Evolutionary conservation across 2,113 vertebrate genomes (phyloP).

Genomic region (Neoarius graeffei): DNA sequence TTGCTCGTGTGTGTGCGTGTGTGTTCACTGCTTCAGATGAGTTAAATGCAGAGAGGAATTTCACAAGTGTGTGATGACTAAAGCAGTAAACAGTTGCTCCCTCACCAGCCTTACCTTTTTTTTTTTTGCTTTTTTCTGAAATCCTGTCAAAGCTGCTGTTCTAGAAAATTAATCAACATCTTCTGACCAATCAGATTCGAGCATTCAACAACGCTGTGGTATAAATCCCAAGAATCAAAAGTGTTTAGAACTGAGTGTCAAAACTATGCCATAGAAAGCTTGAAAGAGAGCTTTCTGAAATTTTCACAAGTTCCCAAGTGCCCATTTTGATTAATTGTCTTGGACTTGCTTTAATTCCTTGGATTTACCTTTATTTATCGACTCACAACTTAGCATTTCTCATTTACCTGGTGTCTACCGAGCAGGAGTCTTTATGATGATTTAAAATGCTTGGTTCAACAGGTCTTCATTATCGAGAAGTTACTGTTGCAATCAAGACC

Average conservation of each 20-base stretch:
- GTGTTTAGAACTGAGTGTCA: not conserved
- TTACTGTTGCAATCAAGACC: no score
- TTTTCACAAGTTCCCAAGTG: not conserved
- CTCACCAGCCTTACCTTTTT: no score
- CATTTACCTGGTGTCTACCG: no score
- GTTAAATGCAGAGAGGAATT: no score
- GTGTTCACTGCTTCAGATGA: no score
- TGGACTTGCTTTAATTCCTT: not conserved
- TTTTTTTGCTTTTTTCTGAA: no score
- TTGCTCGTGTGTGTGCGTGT: no score
- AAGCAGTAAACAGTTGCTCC: no score
- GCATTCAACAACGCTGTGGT: not conserved
- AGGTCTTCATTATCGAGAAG: no score
- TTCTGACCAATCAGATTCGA: not conserved
- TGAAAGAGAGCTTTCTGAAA: not conserved
- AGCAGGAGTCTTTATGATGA: not conserved
- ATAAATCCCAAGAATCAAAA: not conserved
- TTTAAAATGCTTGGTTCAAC: not conserved
- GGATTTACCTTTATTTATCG: not conserved
- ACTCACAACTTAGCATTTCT: not conserved
- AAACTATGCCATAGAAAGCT: not conserved
- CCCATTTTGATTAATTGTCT: not conserved
- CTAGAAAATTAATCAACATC: no score
- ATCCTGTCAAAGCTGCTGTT: no score
- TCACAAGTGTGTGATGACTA: no score